Evolutionary conservation across 1,140 invertebrate genomes (phyloP).

Genomic region (Metopolophium dirhodum): DNA sequence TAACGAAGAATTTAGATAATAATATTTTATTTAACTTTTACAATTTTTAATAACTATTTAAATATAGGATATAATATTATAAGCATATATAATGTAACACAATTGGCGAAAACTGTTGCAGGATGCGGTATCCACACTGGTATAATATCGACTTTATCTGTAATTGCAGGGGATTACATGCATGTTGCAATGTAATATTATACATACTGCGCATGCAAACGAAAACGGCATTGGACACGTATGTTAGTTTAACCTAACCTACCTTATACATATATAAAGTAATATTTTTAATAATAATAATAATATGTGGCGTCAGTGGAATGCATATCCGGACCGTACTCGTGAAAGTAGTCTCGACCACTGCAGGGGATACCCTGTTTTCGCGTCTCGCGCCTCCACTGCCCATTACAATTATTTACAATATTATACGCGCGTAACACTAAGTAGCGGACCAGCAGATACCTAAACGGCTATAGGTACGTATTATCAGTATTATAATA

Average conservation of each 20-base stretch:
- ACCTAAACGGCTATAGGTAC: background rate
- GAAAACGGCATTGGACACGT: background rate
- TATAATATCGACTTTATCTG: too few relatives aligned
- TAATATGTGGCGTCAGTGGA: background rate
- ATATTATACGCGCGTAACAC: background rate
- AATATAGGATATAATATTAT: background rate
- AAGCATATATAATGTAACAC: background rate
- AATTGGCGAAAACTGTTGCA: background rate
- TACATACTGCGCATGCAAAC: background rate
- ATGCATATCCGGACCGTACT: conserved; percentile 9
- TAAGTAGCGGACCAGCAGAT: background rate
- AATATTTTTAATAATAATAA: background rate
- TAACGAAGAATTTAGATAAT: background rate
- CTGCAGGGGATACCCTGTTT: conserved; percentile 4
- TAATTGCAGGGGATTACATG: background rate
- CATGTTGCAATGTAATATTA: background rate
- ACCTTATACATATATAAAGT: background rate
- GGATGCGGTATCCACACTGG: background rate
- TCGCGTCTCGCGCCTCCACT: background rate
- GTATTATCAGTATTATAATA: background rate
- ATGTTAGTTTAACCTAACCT: background rate
- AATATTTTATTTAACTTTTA: background rate
- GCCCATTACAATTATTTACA: background rate
- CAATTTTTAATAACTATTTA: background rate
- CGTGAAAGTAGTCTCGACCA: conserved; percentile 29